Conservation (phyloP, 2,113 vertebrate genomes). For the Jacana jacana region DNA sequence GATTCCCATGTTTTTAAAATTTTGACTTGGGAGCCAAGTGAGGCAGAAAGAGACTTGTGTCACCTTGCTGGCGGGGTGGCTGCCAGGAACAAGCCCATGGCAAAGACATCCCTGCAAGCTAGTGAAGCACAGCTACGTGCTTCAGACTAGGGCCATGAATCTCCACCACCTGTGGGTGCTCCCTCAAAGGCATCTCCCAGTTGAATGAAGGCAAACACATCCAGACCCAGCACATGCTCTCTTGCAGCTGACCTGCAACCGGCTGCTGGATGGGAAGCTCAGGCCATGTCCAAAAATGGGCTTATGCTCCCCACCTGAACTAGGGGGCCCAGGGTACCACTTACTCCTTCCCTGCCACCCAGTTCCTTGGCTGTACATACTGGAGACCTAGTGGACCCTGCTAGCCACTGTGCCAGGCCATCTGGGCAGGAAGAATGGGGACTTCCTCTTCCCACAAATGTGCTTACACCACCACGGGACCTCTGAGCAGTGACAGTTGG, state of each 20-base stretch:
- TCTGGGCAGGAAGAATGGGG: neutral
- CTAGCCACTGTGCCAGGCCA: neutral
- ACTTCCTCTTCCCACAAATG: neutral
- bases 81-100: neutral
- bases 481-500: neutral
- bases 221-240: neutral
- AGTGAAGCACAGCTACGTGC: rapidly evolving
- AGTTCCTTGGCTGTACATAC: rapidly evolving
- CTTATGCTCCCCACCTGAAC: neutral
- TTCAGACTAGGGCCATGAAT: neutral
- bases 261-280: neutral
- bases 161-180: neutral
- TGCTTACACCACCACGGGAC: neutral
- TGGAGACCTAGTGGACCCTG: neutral
- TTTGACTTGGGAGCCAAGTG: neutral
- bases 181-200: neutral
- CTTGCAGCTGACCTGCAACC: neutral
- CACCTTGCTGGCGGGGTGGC: neutral
- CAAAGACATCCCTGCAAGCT: neutral
- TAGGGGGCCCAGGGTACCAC: neutral
- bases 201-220: neutral
- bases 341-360: neutral
- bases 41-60: rapidly evolving
- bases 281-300: rapidly evolving
- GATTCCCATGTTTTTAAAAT: neutral